Conservation (phyloP, 2,113 vertebrate genomes). For the Peromyscus leucopus region DNA sequence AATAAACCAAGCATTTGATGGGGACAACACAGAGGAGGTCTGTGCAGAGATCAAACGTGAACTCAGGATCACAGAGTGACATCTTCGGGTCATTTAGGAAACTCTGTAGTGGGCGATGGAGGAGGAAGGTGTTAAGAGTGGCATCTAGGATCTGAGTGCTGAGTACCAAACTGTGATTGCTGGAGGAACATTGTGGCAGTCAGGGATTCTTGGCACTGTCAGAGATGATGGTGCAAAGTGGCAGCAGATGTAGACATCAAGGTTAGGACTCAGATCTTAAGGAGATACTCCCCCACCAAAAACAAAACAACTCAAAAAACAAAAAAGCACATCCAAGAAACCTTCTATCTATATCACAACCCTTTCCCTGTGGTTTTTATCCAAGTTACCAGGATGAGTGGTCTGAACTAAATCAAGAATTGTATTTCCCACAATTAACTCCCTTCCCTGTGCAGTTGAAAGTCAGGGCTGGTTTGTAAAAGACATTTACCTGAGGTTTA, state of each 20-base stretch:
- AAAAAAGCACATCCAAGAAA: not conserved
- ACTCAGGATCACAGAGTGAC: not conserved
- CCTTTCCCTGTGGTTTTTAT: not conserved
- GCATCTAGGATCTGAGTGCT: not conserved
- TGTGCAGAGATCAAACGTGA: no score
- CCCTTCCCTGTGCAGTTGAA: not conserved
- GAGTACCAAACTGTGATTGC: not conserved
- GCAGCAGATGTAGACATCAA: not conserved
- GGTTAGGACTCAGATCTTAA: not conserved
- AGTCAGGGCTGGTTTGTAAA: not conserved
- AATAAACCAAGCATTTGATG: not conserved
- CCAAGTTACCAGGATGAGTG: not conserved
- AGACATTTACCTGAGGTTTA: not conserved
- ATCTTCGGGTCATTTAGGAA: not conserved
- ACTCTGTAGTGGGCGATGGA: not conserved
- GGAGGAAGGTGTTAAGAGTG: not conserved
- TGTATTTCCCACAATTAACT: not conserved
- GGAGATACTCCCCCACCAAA: not conserved
- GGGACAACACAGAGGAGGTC: not conserved
- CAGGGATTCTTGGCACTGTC: not conserved
- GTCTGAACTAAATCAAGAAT: not conserved
- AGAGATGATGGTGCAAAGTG: not conserved
- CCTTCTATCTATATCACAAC: not conserved
- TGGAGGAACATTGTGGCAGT: not conserved
- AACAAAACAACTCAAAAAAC: no score